These are phyloP conservation scores for Caracal caracal DNA, from an alignment of 2,113 vertebrate genomes.

Conservation along the genomic window DNA sequence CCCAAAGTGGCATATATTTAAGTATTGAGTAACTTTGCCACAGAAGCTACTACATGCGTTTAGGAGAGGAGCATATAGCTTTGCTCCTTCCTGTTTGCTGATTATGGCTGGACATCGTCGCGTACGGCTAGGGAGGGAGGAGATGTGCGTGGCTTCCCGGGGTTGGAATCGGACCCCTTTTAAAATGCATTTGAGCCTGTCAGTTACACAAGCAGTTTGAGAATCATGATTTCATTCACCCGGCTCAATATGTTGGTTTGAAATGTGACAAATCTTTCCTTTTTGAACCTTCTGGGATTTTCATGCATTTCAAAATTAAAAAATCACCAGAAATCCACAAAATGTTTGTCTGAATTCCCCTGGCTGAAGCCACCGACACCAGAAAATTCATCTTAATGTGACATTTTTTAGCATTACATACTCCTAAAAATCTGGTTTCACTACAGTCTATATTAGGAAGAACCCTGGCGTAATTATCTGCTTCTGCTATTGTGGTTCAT, in stretches of 20 bases:
- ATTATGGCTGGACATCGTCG: accelerated
- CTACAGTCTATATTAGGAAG: accelerated
- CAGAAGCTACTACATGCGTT: accelerated
- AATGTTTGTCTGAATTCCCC: slow-evolving; percentile 11
- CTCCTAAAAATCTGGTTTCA: not conserved
- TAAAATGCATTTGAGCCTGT: slow-evolving; percentile 68
- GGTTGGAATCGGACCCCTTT: slow-evolving; percentile 41
- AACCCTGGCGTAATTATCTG: not conserved
- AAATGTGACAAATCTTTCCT: slow-evolving; percentile 71
- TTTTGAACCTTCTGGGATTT: slow-evolving; percentile 69
- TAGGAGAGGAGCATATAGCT: not conserved
- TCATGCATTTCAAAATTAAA: slow-evolving; percentile 64
- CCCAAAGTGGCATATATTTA: accelerated
- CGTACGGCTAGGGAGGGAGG: not conserved
- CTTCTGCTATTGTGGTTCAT: not conserved
- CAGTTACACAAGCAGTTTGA: slow-evolving; percentile 60
- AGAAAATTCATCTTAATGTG: not conserved
- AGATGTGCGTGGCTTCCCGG: not conserved
- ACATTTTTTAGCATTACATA: not conserved
- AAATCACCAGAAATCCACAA: slow-evolving; percentile 55
- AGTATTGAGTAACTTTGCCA: not conserved
- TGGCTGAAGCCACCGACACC: not conserved
- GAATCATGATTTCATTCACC: slow-evolving; percentile 61
- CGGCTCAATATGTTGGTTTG: slow-evolving; percentile 67
- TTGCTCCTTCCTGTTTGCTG: not conserved